phyloP scores from a whole-genome alignment of 2,113 vertebrate genomes.

The Lanius ludovicianus region DNA sequence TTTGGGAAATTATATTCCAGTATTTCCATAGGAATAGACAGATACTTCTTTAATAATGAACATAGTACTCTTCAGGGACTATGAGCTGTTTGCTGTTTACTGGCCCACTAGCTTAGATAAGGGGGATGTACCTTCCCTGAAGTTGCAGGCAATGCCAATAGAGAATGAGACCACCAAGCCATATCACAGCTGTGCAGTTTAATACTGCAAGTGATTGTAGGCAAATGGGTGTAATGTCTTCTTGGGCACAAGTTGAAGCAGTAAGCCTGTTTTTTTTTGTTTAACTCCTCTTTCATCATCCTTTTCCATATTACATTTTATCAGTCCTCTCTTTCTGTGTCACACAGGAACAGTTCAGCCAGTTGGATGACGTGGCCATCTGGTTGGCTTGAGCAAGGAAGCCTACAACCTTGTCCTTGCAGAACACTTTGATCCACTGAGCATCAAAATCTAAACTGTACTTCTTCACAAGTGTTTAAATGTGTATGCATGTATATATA shows the following conservation, averaged over 20 bases:
- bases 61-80: neutral
- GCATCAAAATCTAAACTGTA: neutral
- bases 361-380: neutral
- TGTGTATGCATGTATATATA: neutral
- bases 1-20: neutral
- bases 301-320: neutral
- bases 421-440: neutral
- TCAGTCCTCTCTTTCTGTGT: neutral
- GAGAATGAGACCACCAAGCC: neutral
- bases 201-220: neutral
- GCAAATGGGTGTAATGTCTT: neutral
- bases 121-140: neutral
- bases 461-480: neutral
- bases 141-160: neutral
- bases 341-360: neutral
- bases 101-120: neutral
- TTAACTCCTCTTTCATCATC: neutral
- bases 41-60: neutral
- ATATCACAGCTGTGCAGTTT: neutral
- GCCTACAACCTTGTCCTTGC: neutral
- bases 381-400: neutral
- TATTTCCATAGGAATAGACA: neutral
- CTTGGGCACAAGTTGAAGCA: neutral
- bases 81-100: neutral
- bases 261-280: neutral